phyloP scores from a whole-genome alignment of 2,888 invertebrate genomes.

The Orthosia gracilis region DNA sequence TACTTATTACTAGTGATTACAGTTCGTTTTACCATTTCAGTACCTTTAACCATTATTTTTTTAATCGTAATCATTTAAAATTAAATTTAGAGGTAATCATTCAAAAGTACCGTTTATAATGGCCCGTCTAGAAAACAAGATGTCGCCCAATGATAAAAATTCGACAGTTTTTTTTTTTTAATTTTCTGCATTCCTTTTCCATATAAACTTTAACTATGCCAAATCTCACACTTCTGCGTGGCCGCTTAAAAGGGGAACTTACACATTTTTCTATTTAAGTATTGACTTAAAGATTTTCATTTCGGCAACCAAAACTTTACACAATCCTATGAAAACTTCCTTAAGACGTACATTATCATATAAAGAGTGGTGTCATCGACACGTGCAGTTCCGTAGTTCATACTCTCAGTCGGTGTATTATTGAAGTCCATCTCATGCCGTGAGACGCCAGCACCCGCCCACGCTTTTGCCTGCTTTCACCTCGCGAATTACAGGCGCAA shows the following conservation, averaged over 20 bases:
- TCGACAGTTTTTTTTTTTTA: no score
- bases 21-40: not conserved
- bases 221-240: no score
- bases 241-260: no score
- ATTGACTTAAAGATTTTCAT: not conserved
- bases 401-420: slow-evolving; percentile 47
- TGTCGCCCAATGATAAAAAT: no score
- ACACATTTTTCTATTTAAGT: no score
- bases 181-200: no score
- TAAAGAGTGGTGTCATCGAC: slow-evolving; percentile 46
- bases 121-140: no score
- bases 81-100: not conserved
- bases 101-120: no score
- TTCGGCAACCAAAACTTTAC: not conserved
- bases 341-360: slow-evolving; percentile 31
- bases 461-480: slow-evolving; percentile 80
- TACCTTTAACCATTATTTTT: not conserved
- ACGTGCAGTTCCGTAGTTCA: slow-evolving; percentile 41
- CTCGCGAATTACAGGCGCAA: slow-evolving; percentile 69
- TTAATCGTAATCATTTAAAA: not conserved
- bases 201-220: no score
- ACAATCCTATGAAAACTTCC: not conserved
- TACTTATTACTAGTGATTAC: not conserved
- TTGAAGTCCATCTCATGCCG: slow-evolving; percentile 70
- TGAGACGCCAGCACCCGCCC: slow-evolving; percentile 72